These are phyloP conservation scores for Polydesmus complanatus DNA, from an alignment of 2,888 invertebrate genomes.

Conservation along the genomic window DNA sequence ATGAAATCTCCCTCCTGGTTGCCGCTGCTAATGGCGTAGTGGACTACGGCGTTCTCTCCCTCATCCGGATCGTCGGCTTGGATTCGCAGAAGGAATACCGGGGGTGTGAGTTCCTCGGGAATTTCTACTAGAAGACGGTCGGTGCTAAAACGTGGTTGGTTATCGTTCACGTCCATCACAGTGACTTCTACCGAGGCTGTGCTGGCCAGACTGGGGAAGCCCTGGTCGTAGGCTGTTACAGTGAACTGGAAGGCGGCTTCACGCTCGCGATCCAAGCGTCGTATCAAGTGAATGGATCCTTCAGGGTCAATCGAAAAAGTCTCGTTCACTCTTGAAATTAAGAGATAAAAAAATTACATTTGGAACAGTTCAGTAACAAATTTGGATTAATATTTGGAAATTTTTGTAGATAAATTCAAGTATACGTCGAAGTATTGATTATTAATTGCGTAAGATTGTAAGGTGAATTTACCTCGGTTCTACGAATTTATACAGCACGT, in stretches of 20 bases:
- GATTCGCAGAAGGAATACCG: conserved; percentile 11
- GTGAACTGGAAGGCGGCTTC: conserved; percentile 10
- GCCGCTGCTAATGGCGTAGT: conserved; percentile 47
- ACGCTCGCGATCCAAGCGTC: conserved; percentile 16
- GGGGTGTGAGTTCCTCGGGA: conserved; percentile 14
- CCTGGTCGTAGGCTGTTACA: conserved; percentile 14
- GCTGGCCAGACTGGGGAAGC: conserved; percentile 31
- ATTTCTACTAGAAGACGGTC: conserved; percentile 34
- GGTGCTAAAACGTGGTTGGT: conserved; percentile 72
- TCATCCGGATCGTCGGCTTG: conserved; percentile 55
- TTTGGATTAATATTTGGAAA: too few species aligned
- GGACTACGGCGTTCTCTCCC: conserved; percentile 56
- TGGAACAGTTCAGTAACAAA: too few species aligned
- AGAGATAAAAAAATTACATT: neutral
- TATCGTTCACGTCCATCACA: conserved; percentile 64
- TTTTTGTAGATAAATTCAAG: too few species aligned
- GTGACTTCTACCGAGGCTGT: conserved; percentile 58
- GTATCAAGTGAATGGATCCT: conserved; percentile 11
- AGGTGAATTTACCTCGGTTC: conserved; percentile 4
- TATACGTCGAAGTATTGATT: neutral
- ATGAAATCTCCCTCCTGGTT: conserved; percentile 25
- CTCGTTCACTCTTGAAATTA: conserved; percentile 8
- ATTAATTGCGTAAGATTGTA: neutral
- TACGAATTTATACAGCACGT: conserved; percentile 11
- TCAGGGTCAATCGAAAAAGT: conserved; percentile 15